phyloP scores from a whole-genome alignment of 2,113 vertebrate species.

The Neolamprologus hecqui region DNA sequence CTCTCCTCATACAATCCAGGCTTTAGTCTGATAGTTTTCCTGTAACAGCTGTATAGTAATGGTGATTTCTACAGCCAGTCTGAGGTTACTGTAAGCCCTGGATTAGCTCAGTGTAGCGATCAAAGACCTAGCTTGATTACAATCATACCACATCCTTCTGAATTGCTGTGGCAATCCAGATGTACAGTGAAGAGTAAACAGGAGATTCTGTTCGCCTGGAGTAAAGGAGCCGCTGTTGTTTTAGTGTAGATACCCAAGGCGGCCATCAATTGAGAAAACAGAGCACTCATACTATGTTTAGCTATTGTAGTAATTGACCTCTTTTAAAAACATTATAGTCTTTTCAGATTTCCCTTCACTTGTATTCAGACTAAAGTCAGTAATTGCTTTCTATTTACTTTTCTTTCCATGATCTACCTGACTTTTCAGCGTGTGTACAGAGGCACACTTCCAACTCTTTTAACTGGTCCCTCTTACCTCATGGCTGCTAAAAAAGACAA shows the following conservation, averaged over 20 bases:
- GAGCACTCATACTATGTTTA: neutral
- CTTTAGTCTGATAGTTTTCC: constrained; percentile 25
- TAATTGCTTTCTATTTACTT: neutral
- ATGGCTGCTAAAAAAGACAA: constrained; percentile 28
- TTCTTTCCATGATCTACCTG: neutral
- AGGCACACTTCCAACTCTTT: neutral
- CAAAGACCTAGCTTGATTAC: constrained; percentile 21
- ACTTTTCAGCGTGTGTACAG: neutral
- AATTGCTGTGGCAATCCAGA: constrained; percentile 12
- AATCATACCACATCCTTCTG: constrained; percentile 3
- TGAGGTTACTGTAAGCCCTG: neutral
- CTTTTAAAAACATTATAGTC: neutral
- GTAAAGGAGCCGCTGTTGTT: neutral
- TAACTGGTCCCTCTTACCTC: constrained; percentile 39
- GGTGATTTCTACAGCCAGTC: neutral
- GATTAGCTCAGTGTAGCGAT: constrained; percentile 13
- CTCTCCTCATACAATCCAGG: constrained; percentile 10
- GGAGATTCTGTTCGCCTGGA: neutral
- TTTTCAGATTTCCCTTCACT: neutral
- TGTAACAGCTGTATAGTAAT: neutral
- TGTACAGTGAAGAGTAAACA: neutral
- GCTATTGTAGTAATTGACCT: neutral
- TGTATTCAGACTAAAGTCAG: neutral
- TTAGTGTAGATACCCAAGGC: neutral
- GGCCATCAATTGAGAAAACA: neutral